phyloP scores from a whole-genome alignment of 2,888 invertebrate genomes.

The Folsomia manolachei region DNA sequence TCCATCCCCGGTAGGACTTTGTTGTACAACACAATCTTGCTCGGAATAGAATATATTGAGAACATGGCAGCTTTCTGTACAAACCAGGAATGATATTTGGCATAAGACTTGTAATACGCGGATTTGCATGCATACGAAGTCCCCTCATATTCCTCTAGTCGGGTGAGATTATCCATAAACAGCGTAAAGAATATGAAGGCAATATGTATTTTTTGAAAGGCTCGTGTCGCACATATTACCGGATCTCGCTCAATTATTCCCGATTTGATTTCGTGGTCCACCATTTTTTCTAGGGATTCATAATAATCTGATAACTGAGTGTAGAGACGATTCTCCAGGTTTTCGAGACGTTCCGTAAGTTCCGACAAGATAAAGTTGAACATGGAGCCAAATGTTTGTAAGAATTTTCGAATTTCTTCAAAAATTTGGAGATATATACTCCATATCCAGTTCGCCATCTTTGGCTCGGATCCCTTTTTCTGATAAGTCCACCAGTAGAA shows the following conservation, averaged over 20 bases:
- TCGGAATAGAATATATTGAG: constrained; percentile 32
- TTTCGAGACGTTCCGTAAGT: constrained; percentile 26
- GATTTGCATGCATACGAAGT: constrained; percentile 26
- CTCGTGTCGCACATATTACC: constrained; percentile 17
- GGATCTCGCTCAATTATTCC: constrained; percentile 21
- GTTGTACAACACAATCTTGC: constrained; percentile 23
- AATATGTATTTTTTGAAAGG: constrained; percentile 19
- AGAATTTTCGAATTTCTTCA: constrained; percentile 19
- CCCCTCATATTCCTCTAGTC: constrained; percentile 22
- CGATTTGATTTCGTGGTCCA: constrained; percentile 19
- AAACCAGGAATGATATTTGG: constrained; percentile 32
- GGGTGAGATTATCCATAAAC: constrained; percentile 23
- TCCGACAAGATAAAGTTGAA: constrained; percentile 24
- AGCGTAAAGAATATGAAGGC: constrained; percentile 24
- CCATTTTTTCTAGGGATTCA: constrained; percentile 25
- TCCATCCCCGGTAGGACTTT: background rate
- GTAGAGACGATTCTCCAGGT: constrained; percentile 28
- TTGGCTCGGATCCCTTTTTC: background rate
- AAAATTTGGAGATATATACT: constrained; percentile 21
- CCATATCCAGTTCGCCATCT: constrained; percentile 12
- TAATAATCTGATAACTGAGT: constrained; percentile 25
- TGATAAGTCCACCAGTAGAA: background rate
- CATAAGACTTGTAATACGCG: constrained; percentile 27
- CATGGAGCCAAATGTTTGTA: constrained; percentile 8
- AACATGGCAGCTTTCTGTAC: constrained; percentile 30